phyloP scores from a whole-genome alignment of 30 jellyfish, hydroid and myxozoan genomes.

The Hydractinia symbiolongicarpus region DNA sequence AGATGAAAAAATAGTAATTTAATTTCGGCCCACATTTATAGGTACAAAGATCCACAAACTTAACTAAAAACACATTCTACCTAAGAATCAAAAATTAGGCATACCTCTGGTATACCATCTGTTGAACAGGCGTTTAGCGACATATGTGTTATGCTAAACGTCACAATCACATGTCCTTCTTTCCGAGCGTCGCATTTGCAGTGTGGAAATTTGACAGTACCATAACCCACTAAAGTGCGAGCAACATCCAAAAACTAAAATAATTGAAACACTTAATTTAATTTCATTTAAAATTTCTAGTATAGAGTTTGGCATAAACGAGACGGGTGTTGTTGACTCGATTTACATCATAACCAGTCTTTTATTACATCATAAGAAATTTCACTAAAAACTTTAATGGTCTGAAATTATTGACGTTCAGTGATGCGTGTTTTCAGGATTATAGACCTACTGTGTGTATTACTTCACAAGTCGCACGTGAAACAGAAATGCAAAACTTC shows the following conservation, averaged over 20 bases:
- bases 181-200: conserved; percentile 83
- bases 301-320: background rate
- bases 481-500: no score
- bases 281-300: background rate
- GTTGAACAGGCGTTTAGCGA: conserved; percentile 50
- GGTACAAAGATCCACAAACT: background rate
- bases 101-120: conserved; percentile 74
- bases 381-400: no score
- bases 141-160: conserved; percentile 34
- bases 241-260: conserved; percentile 70
- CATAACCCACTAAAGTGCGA: conserved; percentile 72
- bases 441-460: no score
- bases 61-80: background rate
- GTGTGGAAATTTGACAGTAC: conserved; percentile 71
- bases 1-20: conserved; percentile 5
- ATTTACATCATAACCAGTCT: background rate
- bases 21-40: conserved; percentile 92
- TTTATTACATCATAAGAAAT: background rate
- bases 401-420: no score
- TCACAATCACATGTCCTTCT: conserved; percentile 71
- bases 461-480: no score
- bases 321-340: background rate
- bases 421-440: no score
- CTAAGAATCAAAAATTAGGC: no score
- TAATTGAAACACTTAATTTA: background rate